Evolutionary conservation across 2,888 invertebrate genomes (phyloP), one percentile per base, ranked within the genome.

Genomic region (Catotricha subobsoleta): DNA sequence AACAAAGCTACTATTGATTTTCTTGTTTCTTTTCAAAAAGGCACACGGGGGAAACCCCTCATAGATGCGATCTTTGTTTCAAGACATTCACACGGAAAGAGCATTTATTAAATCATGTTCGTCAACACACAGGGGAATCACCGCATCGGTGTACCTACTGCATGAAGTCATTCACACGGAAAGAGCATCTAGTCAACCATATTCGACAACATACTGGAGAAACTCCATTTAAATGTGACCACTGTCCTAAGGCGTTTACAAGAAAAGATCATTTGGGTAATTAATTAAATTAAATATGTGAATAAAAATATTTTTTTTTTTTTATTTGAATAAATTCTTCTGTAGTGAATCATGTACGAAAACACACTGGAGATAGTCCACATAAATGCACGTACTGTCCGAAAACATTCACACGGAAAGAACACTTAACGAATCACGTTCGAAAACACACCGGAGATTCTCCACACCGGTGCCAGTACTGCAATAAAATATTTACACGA

Each of bases 61-160:
- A 83, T 62, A 73, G 82, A 51, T 86, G 86, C 65, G 79, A 77
- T 62, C 84, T 76, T 67, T 86, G 86, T 64, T 75, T 80, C 51
- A 86, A 86, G 65, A 80, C 82, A 46, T 86, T 86, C 45, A 86
- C 86, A 45, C 71, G 84, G 49, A 79, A 83, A 58, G 86, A 84
- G 59, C 84, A 86, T 60, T 72, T 86, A 52, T 76, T 83, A 51
- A 84, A 84, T 62, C 86, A 86, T 64, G 80, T 36, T 7, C 69
- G 86, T 54, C 71, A 83, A 46, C 73, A 84, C 55, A 74, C 81
- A 3, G 82, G 81, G 45, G 84, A 84, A 61, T 84, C 82, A 57
- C 84, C 83, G 2, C 39, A 39, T 39, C 39, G 39, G 19, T 39
- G 78, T 48, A 36, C 79, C 23, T 80, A 80, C 54, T 87, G 86